Percentiles rank a stretch among this genome's conserved stretches.
Evolutionary conservation across 2,113 vertebrate species (phyloP).

Genomic region (Aspiorhynchus laticeps): DNA sequence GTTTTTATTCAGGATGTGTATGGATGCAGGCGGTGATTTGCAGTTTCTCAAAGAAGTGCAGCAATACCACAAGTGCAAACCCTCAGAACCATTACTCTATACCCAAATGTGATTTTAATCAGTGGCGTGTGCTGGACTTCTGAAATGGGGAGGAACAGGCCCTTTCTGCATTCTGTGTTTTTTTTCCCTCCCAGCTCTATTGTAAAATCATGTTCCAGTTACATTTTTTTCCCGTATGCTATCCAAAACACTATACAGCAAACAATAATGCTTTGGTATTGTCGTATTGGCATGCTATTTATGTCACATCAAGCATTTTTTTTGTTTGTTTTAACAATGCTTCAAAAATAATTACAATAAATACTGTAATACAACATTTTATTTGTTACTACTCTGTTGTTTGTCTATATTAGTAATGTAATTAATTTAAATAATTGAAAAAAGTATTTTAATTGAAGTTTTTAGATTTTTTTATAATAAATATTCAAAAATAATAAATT

Average conservation of each 20-base stretch:
- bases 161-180: neutral
- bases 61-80: constrained; percentile 82
- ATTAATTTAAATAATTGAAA: neutral
- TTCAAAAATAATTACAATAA: neutral
- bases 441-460: neutral
- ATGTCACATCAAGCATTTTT: neutral
- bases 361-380: neutral
- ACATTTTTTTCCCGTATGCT: neutral
- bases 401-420: neutral
- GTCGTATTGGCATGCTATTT: neutral
- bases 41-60: constrained; percentile 80
- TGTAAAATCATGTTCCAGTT: neutral
- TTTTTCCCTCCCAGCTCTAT: neutral
- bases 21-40: constrained; percentile 84
- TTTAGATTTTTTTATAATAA: neutral
- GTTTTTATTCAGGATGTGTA: constrained; percentile 83
- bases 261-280: neutral
- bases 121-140: neutral
- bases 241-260: neutral
- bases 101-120: constrained; percentile 5
- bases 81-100: constrained; percentile 63
- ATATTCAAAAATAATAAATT: neutral
- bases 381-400: neutral
- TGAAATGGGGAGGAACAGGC: neutral
- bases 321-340: neutral